phyloP scores from a whole-genome alignment of 92 coral and sea anemone genomes.

The Bergia sp. region DNA sequence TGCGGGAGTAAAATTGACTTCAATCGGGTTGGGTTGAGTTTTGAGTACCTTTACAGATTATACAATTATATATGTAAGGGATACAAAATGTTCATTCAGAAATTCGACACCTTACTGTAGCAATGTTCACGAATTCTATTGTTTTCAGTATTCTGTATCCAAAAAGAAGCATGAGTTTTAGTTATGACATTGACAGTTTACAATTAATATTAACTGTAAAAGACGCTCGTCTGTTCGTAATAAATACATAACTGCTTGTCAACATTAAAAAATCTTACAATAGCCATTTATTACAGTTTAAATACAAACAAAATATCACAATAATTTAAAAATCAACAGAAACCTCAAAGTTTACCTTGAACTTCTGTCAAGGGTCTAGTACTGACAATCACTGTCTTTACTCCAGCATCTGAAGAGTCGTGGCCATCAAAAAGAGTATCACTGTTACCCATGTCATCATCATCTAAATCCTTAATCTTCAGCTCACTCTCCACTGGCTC shows the following conservation, averaged over 20 bases:
- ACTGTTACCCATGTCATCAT: neutral
- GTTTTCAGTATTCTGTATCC: no score
- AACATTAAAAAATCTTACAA: no score
- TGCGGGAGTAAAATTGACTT: no score
- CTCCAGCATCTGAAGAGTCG: constrained; percentile 7
- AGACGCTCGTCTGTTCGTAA: neutral
- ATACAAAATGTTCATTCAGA: neutral
- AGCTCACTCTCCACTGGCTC: constrained; percentile 39
- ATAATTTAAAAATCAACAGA: neutral
- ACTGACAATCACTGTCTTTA: constrained; percentile 17
- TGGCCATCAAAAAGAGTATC: neutral
- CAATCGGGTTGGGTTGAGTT: no score
- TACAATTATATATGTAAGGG: neutral
- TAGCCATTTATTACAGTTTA: neutral
- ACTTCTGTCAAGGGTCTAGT: constrained; percentile 1
- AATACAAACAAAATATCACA: neutral
- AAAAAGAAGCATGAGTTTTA: no score
- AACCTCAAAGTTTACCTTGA: neutral
- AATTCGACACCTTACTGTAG: neutral
- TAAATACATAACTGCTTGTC: neutral
- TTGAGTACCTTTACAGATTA: neutral
- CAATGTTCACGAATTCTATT: no score
- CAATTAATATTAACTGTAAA: neutral
- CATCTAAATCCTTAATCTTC: constrained; percentile 19
- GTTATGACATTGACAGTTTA: no score